Base-by-base conservation (phyloP, 23 tunicate species). In the Halocynthia aurantium region DNA sequence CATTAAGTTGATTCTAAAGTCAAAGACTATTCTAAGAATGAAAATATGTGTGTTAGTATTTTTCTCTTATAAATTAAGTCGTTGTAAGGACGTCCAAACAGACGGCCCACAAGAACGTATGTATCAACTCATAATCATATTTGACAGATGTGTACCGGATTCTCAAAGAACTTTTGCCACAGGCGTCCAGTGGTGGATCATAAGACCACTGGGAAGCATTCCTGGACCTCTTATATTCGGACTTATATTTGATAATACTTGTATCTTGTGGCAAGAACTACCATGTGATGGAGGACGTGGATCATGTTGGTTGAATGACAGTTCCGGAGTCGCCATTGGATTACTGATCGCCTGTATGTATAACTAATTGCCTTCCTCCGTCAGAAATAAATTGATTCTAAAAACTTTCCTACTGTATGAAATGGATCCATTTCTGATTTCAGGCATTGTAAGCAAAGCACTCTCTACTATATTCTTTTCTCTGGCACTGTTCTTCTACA, bases 401-500 rank as follows among this genome's bases (percentile, higher is more conserved):
- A 15, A 60, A n/a, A 58, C n/a, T 58, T 58, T 58, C 17, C 63
- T 13, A 13, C 63, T 58, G 15, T 58, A 13, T 58, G 4, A 58
- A 58, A 13, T 58, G n/a, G 4, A 2, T 13, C 15, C 63, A 58
- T 65, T 65, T 9, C 17, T 56, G 13, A 55, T 81, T 76, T 19
- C 87, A 88, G 95, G 77, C 6, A 17, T 73, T 10, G 77, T 61
- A 5, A 61, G 95, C 62, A 83, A 83, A 62, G 51, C 79, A 22
- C 67, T 80, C 8, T 72, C 87, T 7, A 55, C 84, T 52, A 22
- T 52, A 20, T 78, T 88, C 52, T 88, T 75, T 55, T 65, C 70
- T 51, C 22, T 62, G n/a, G 83, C 95, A 0, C 74, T 62, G 55
- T 88, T 62, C 51, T 77, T 88, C 12, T 88, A 88, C 84, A 88